phyloP scores from a whole-genome alignment of 2,888 invertebrate genomes.

The Teinopalpus imperialis region DNA sequence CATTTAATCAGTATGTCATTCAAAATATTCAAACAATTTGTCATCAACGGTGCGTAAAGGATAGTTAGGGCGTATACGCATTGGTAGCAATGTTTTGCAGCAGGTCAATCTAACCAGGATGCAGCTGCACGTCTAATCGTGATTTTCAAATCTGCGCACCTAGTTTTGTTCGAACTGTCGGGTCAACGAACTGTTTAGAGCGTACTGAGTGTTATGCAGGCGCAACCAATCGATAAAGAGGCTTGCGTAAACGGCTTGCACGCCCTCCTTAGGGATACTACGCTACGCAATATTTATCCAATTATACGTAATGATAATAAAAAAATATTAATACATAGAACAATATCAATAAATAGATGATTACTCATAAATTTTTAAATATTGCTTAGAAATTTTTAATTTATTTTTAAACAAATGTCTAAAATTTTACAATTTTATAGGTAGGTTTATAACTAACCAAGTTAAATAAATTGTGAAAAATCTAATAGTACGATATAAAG shows the following conservation, averaged over 20 bases:
- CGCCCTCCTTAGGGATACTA: slow-evolving; percentile 62
- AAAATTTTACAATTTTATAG: too few relatives aligned
- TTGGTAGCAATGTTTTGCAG: slow-evolving; percentile 38
- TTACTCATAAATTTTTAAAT: too few relatives aligned
- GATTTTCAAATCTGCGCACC: slow-evolving; percentile 53
- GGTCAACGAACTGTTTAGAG: slow-evolving; percentile 68
- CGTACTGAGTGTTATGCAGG: slow-evolving; percentile 61
- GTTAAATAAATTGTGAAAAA: too few relatives aligned
- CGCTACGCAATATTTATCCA: slow-evolving; percentile 29
- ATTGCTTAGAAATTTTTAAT: too few relatives aligned
- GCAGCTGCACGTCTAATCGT: slow-evolving; percentile 49
- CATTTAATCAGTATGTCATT: too few relatives aligned
- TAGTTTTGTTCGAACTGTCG: slow-evolving; percentile 60
- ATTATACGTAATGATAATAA: slow-evolving; percentile 13
- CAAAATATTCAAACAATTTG: too few relatives aligned
- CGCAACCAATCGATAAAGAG: slow-evolving; percentile 64
- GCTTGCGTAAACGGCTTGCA: slow-evolving; percentile 66
- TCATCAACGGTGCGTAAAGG: too few relatives aligned
- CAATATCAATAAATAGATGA: slow-evolving; percentile 9
- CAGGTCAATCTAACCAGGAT: slow-evolving; percentile 46
- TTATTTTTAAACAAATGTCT: too few relatives aligned
- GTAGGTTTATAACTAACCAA: too few relatives aligned
- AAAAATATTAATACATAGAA: slow-evolving; percentile 13
- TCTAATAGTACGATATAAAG: too few relatives aligned
- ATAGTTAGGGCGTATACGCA: slow-evolving; percentile 21